Percentiles rank a stretch among this genome's conserved stretches.
Evolutionary conservation across 2,888 invertebrate genomes (phyloP).

Genomic region (Toxonevra muliebris): DNA sequence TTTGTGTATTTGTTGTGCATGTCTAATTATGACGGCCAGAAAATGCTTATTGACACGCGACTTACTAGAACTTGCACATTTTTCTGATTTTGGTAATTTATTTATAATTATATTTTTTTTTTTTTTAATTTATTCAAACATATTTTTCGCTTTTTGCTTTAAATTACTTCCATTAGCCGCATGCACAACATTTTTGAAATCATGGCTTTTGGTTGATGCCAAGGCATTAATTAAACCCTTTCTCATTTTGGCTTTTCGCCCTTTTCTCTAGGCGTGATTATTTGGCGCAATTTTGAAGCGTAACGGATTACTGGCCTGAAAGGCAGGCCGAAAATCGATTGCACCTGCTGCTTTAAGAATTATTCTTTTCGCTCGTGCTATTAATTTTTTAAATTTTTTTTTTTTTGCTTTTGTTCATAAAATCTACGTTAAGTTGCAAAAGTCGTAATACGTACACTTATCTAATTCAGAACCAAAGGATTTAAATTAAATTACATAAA

Average conservation of each 20-base stretch:
- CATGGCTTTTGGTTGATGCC: conserved; percentile 8
- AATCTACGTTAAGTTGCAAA: conserved; percentile 23
- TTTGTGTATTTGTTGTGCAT: conserved; percentile 15
- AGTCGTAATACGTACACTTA: conserved; percentile 14
- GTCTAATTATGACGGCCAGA: conserved; percentile 62
- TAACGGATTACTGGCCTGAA: conserved; percentile 3
- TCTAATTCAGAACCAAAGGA: background rate
- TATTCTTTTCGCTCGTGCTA: background rate
- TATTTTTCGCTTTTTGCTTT: conserved; percentile 11
- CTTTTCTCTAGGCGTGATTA: conserved; percentile 7
- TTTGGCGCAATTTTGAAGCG: background rate
- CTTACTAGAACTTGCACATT: conserved; percentile 33
- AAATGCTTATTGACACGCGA: conserved; percentile 63
- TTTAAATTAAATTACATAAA: too few species aligned
- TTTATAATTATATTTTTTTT: background rate
- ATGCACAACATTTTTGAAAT: conserved; percentile 10
- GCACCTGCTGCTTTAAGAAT: conserved; percentile 23
- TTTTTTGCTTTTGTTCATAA: too few species aligned
- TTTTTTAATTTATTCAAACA: conserved; percentile 26
- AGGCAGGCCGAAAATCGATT: background rate
- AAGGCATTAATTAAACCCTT: conserved; percentile 24
- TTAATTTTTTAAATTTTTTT: too few species aligned
- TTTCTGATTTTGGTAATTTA: background rate
- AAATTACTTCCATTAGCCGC: conserved; percentile 11
- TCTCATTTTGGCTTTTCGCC: background rate